Base-by-base conservation (phyloP, 2,113 vertebrate species). In the Leptodactylus fuscus region DNA sequence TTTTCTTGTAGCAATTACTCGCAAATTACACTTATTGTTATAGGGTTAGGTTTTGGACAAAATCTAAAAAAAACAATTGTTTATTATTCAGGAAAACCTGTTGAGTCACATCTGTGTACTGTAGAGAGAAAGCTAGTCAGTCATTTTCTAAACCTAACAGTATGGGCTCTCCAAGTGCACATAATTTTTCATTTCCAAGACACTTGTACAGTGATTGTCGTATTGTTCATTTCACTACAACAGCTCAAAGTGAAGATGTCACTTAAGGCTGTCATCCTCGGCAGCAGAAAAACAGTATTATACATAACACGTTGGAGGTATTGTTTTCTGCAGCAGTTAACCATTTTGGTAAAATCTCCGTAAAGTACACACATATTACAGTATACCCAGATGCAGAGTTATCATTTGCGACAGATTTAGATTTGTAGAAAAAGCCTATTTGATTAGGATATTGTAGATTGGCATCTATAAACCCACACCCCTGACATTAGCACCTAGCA, bases 121-220 rank as follows among this genome's bases (percentile, higher is more conserved):
- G 46, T 32, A 29, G 6, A 51, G 27, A 27, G 46, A 55, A 34
- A 51, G 8, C 74, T 34, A 0, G 20, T 51, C 75, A 77, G 27
- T 51, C 18, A 53, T 55, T 77, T 34, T 18, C 49, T 8, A 51
- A 46, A 34, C 9, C 74, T 74, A 24, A 46, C 71, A 74, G 8
- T 16, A 34, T 53, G 74, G 48, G 16, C 27, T 76, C 15, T 16
- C 46, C 46, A 51, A 34, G 24, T 51, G 73, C 48, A 34, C 73
- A 10, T 22, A 77, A 36, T 77, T 55, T 22, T 55, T 77, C 20
- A 77, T 77, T n/a, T 77, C 48, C 49, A 77, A 53, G 75, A 55
- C 75, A 77, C 75, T 77, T 77, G 75, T 77, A 55, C 27, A 77
- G 49, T 55, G 4, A 78, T 78, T 78, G 75, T 78, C 48, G 36